phyloP scores from a whole-genome alignment of 2,113 vertebrate species.

The Microtus pennsylvanicus region DNA sequence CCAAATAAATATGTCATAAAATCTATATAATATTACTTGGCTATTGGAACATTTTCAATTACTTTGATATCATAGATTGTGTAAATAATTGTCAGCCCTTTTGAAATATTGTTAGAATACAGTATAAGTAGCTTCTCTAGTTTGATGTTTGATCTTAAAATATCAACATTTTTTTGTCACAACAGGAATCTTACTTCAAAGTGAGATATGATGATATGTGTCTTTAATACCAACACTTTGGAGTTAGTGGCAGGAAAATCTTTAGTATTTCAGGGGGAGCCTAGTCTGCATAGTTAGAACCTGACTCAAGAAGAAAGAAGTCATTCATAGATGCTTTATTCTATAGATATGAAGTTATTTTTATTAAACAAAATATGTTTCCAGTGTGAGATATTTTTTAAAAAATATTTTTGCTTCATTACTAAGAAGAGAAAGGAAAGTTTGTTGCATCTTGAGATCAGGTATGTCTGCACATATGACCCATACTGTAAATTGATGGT shows the following conservation, averaged over 20 bases:
- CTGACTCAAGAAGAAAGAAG: not conserved
- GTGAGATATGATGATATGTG: not conserved
- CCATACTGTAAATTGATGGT: not conserved
- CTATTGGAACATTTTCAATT: not conserved
- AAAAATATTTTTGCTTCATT: not conserved
- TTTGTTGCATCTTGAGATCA: conserved; percentile 22
- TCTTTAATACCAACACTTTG: not conserved
- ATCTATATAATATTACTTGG: not conserved
- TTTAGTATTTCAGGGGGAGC: not conserved
- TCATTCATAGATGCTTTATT: not conserved
- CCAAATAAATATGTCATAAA: not conserved
- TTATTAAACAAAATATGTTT: not conserved
- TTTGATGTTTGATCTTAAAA: not conserved
- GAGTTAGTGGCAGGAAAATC: not conserved
- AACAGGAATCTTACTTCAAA: not conserved
- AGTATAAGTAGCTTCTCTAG: not conserved
- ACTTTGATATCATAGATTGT: conserved; percentile 1
- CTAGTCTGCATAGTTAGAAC: not conserved
- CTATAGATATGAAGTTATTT: conserved; percentile 10
- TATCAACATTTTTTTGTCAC: not conserved
- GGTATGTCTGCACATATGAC: not conserved
- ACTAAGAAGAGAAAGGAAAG: not conserved
- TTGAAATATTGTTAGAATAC: not conserved
- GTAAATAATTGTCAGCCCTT: not conserved
- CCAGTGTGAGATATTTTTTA: not conserved